These are phyloP conservation scores for Dicyrtomina minuta DNA, from an alignment of 2,888 invertebrate species.

Conservation along the genomic window DNA sequence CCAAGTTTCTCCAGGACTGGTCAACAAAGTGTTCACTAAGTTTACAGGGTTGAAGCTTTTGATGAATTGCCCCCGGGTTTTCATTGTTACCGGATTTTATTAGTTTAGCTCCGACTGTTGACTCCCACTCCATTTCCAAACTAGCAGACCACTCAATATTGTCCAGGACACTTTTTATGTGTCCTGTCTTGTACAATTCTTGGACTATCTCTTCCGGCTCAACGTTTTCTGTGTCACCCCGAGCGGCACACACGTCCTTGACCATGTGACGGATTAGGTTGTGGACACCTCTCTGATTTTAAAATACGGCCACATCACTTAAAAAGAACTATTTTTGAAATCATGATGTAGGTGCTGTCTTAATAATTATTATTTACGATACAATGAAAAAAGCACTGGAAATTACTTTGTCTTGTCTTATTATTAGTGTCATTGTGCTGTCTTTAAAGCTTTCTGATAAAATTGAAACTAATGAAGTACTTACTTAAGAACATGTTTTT, in stretches of 20 bases:
- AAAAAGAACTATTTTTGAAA: no score
- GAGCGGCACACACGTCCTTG: conserved; percentile 30
- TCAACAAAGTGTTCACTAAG: neutral
- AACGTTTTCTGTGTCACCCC: conserved; percentile 22
- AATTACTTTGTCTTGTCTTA: no score
- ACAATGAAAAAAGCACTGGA: no score
- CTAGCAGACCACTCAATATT: conserved; percentile 24
- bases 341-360: no score
- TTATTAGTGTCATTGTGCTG: no score
- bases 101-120: neutral
- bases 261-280: conserved; percentile 41
- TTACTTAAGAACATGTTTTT: no score
- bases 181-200: conserved; percentile 41
- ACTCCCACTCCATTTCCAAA: neutral
- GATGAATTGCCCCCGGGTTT: no score
- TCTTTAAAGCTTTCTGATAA: no score
- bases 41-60: neutral
- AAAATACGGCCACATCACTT: no score
- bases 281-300: conserved; percentile 42
- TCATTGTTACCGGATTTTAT: neutral
- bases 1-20: neutral
- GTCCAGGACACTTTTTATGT: conserved; percentile 36
- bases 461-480: no score
- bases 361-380: no score
- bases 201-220: conserved; percentile 41